phyloP scores from a whole-genome alignment of 2,797 vertebrate genomes.

The Sparidentex hasta region DNA sequence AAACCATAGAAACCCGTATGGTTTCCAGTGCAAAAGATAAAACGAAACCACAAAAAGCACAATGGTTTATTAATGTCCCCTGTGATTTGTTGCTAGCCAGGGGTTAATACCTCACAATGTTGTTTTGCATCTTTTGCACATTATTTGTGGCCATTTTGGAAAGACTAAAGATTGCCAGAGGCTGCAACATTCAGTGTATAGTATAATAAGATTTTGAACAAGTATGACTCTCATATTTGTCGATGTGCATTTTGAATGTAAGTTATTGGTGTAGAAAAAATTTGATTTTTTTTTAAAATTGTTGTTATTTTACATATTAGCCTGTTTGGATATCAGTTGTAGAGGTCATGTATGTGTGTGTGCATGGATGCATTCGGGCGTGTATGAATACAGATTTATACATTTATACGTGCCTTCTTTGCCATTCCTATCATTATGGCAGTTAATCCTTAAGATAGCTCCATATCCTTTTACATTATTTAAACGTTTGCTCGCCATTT shows the following conservation, averaged over 20 bases:
- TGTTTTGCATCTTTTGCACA: conserved; percentile 54
- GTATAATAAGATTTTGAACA: conserved; percentile 23
- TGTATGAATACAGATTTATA: conserved; percentile 31
- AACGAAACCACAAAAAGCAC: conserved; percentile 28
- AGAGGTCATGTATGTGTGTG: neutral
- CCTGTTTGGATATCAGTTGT: conserved; percentile 16
- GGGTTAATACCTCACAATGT: conserved; percentile 40
- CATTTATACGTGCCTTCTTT: conserved; percentile 35
- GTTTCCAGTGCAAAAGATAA: neutral
- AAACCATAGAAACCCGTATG: neutral
- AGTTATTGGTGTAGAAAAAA: conserved; percentile 20
- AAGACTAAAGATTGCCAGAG: conserved; percentile 49
- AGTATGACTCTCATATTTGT: conserved; percentile 30
- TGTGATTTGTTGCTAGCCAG: conserved; percentile 51
- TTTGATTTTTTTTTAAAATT: conserved; percentile 9
- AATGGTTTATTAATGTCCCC: conserved; percentile 51
- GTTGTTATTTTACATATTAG: conserved; percentile 2
- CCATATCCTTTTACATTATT: conserved; percentile 60
- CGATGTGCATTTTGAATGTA: conserved; percentile 33
- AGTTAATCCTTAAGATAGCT: conserved; percentile 45
- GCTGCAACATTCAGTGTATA: conserved; percentile 22
- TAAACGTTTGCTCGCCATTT: conserved; percentile 57
- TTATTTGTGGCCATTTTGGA: conserved; percentile 50
- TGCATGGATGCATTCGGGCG: neutral
- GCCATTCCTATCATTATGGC: conserved; percentile 31